Evolutionary conservation across 2,888 invertebrate species (phyloP).

Genomic region (Adineta ricciae): DNA sequence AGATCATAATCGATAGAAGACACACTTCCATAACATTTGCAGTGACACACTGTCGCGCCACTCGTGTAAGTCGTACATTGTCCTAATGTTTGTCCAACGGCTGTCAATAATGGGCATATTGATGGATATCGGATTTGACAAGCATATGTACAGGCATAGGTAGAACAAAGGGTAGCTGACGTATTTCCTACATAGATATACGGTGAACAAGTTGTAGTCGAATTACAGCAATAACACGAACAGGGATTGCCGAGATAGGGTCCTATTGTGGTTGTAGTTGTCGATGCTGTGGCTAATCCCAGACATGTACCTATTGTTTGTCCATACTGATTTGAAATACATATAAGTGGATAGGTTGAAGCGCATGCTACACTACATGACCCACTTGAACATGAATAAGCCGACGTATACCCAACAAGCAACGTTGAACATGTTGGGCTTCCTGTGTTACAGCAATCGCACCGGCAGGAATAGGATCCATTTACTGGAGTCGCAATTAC

Average conservation of each 20-base stretch:
- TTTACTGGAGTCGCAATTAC: neutral
- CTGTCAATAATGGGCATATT: neutral
- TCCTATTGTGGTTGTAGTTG: neutral
- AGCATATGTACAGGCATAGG: neutral
- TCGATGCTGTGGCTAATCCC: neutral
- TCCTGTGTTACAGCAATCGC: neutral
- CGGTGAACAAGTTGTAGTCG: neutral
- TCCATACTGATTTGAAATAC: neutral
- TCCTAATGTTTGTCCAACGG: neutral
- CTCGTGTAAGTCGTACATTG: neutral
- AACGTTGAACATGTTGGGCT: neutral
- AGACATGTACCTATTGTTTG: neutral
- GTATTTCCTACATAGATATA: neutral
- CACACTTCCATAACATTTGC: neutral
- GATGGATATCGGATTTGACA: neutral
- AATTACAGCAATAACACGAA: neutral
- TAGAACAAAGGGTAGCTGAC: neutral
- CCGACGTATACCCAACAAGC: neutral
- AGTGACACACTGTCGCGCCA: neutral
- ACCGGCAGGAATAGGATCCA: neutral
- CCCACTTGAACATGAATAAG: neutral
- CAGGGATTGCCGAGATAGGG: neutral
- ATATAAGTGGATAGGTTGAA: neutral
- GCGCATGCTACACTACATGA: neutral
- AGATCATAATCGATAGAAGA: neutral